Percentiles rank a stretch among this genome's conserved stretches.
Evolutionary conservation across 1,140 invertebrate species (phyloP).

Genomic region (Brachionus angularis): DNA sequence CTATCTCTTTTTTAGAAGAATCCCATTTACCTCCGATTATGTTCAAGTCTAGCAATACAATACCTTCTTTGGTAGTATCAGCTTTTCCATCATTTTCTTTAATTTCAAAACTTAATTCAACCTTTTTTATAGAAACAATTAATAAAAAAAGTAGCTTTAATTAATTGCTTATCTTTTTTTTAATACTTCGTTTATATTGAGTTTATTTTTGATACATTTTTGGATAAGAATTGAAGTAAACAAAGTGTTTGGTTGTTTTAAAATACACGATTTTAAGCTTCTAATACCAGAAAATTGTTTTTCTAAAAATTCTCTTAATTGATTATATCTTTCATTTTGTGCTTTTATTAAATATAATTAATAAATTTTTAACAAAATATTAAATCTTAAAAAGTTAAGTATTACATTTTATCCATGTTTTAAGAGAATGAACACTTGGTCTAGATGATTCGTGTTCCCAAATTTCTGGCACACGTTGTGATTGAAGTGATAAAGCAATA

Average conservation of each 20-base stretch:
- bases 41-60: background rate
- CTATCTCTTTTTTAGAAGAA: background rate
- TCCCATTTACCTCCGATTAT: constrained; percentile 28
- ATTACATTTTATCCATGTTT: constrained; percentile 34
- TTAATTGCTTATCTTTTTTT: background rate
- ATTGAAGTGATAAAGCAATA: constrained; percentile 26
- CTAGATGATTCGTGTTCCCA: constrained; percentile 20
- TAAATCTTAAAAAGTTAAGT: too few species aligned
- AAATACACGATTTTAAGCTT: constrained; percentile 7
- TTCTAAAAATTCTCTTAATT: background rate
- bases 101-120: constrained; percentile 21
- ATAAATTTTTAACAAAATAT: too few species aligned
- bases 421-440: constrained; percentile 27
- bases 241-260: constrained; percentile 21
- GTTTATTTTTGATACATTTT: constrained; percentile 22
- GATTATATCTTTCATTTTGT: constrained; percentile 5
- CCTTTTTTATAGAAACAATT: background rate
- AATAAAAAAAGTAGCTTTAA: too few species aligned
- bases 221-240: constrained; percentile 9
- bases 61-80: background rate
- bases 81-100: constrained; percentile 4
- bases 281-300: background rate
- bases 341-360: too few species aligned
- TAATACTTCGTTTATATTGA: background rate
- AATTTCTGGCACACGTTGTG: constrained; percentile 28